Evolutionary conservation across 2,113 vertebrate species (phyloP), one percentile per base, ranked within the genome.

Genomic region (Turdus rufiventris): DNA sequence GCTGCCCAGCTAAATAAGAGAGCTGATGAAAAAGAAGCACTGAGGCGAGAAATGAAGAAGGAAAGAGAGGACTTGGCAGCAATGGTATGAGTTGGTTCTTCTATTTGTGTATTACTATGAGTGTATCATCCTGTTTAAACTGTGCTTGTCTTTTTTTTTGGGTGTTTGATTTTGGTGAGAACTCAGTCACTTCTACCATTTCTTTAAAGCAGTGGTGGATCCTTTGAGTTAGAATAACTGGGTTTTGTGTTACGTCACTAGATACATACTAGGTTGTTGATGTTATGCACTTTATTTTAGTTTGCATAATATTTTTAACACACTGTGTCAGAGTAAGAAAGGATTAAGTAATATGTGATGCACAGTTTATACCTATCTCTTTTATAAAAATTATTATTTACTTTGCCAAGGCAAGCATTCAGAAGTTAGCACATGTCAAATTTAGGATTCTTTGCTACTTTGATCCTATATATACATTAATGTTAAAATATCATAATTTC

Each of bases 51-150:
- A 97, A 96, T 97, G 63, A 96, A 96, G 63, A 98, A 98, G 92
- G 98, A 99, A 88, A 98, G 95, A 80, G 98, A 99, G 24, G 96
- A 97, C 24, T 96, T 98, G 43, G 88, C 68, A 62, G 91, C 97
- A 53, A 98, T 96, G 95, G 99, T 99, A 97, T 95, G 36, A 36
- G 14, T 40, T 77, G 29, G 25, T 73, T 74, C 48, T 67, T 47
- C 28, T 74, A 2, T 76, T 65, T 73, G 20, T 54, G 7, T 47
- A 28, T 88, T 38, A 17, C 19, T 42, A 7, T 11, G 13, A 89
- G 5, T 1, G 0, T 67, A 40, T 65, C 3, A 2, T 60, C 36
- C 5, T 81, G 40, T 68, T 42, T 40, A 75, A 91, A 51, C 19
- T 75, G 83, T 63, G 23, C 34, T 56, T 72, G 5, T 45, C 17